A percentile compares a stretch with the other conserved stretches of the same genome.
Evolutionary conservation across 2,797 vertebrate genomes (phyloP).

Genomic region (Steatocranus sp.): DNA sequence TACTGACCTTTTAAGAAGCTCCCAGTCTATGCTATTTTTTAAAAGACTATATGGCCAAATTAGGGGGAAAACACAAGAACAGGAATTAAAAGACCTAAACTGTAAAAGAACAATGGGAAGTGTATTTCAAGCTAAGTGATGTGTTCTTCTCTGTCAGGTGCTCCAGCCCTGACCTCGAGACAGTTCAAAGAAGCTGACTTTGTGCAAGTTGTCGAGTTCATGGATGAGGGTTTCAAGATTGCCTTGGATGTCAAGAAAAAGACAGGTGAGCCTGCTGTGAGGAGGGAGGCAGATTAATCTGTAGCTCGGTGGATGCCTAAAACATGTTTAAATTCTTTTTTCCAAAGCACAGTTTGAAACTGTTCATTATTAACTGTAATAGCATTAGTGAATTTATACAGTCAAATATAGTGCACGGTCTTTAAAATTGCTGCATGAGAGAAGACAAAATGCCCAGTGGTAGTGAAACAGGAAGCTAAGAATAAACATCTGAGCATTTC

Average conservation of each 20-base stretch:
- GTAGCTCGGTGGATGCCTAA: background rate
- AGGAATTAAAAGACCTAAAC: too few relatives aligned
- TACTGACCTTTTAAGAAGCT: background rate
- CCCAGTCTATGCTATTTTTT: background rate
- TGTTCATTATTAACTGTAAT: background rate
- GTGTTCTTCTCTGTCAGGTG: constrained; percentile 67
- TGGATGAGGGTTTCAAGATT: background rate
- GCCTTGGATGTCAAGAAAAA: background rate
- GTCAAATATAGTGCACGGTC: background rate
- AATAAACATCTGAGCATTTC: background rate
- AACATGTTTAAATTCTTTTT: rapidly evolving
- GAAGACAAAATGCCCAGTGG: background rate
- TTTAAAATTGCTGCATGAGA: background rate
- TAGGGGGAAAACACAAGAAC: background rate
- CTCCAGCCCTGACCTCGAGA: constrained; percentile 93
- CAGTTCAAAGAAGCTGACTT: background rate
- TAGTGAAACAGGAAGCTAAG: background rate
- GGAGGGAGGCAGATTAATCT: background rate
- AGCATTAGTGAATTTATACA: background rate
- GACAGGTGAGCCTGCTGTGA: background rate
- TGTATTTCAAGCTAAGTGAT: background rate
- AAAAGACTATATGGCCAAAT: background rate
- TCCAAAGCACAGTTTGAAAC: background rate
- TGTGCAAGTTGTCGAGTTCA: background rate
- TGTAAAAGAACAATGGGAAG: background rate